Base-by-base conservation (phyloP, 2,888 invertebrate genomes). In the Hesperia comma region DNA sequence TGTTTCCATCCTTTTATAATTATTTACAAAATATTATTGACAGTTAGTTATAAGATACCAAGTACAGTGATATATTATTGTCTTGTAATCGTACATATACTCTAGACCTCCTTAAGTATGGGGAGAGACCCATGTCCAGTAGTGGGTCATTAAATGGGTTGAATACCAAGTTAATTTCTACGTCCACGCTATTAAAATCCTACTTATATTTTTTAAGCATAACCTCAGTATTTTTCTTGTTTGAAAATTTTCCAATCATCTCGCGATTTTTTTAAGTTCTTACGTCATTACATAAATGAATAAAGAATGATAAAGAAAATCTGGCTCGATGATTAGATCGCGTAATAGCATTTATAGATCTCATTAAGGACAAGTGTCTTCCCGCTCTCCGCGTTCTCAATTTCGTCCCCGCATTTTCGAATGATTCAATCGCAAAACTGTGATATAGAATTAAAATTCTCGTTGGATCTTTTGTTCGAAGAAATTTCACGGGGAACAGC, bases 271-370 rank as follows among this genome's bases (percentile, higher is more conserved):
- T 26, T 26, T 33, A 17, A 51, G 17, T 66, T 21, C 53, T 33
- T 32, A 33, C 64, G 33, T 67, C 55, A 67, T 61, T 66, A 46
- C 37, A 68, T 67, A 60, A 68, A 77, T 80, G 77, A 80, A 75
- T 75, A 77, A 76, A 78, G 78, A 81, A 79, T 77, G 56, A 67
- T 61, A 61, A 82, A 80, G 82, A 84, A 83, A 84, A 85, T 85
- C 81, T 79, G 80, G 79, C 78, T 71, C 69, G 77, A 78, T 80
- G 80, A 86, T 77, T 74, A 77, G 72, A 73, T 81, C 77, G 75
- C 75, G 81, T 83, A 84, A 87, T 84, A 83, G 77, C 82, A 67
- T 79, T 84, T 81, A 81, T 83, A 85, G 83, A 86, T 87, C 84
- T 87, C 85, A 87, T 87, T 87, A 87, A 80, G 74, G 71, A 77